phyloP scores from a whole-genome alignment of 2,888 invertebrate species.

The Cheilosia impressa region DNA sequence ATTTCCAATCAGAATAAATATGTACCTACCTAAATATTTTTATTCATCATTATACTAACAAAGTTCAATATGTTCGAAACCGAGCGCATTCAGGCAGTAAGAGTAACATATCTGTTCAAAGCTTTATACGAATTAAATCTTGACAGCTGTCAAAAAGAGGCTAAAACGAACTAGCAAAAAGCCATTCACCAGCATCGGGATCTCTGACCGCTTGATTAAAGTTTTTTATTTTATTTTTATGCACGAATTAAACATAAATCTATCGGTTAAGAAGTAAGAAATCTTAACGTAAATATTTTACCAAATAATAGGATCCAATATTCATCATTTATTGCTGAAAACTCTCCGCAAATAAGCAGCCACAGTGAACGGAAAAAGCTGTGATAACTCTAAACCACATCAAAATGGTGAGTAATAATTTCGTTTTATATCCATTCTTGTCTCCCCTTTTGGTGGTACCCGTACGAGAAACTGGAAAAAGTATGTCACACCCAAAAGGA shows the following conservation, averaged over 20 bases:
- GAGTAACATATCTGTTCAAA: conserved; percentile 15
- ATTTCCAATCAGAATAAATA: no score
- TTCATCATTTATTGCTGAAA: conserved; percentile 11
- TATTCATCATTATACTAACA: no score
- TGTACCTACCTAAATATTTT: no score
- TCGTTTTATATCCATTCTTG: conserved; percentile 36
- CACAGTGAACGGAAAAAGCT: conserved; percentile 55
- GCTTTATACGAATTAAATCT: conserved; percentile 28
- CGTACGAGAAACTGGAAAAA: conserved; percentile 65
- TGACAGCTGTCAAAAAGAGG: conserved; percentile 67
- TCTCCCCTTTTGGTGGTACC: conserved; percentile 33
- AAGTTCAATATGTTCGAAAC: not conserved
- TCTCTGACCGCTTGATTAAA: conserved; percentile 65
- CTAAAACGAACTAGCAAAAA: conserved; percentile 62
- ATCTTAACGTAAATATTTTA: not conserved
- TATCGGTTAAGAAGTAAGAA: conserved; percentile 14
- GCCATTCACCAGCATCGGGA: conserved; percentile 64
- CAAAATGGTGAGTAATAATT: conserved; percentile 75
- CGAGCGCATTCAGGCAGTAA: not conserved
- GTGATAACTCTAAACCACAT: conserved; percentile 70
- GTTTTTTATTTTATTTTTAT: conserved; percentile 63
- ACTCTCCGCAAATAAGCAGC: conserved; percentile 11
- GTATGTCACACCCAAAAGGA: conserved; percentile 75
- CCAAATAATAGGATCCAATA: not conserved
- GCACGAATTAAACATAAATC: conserved; percentile 56